These are phyloP conservation scores for Aphrocallistes beatrix DNA, from an alignment of 37 sponge, comb jelly and placozoan species.

Conservation along the genomic window DNA sequence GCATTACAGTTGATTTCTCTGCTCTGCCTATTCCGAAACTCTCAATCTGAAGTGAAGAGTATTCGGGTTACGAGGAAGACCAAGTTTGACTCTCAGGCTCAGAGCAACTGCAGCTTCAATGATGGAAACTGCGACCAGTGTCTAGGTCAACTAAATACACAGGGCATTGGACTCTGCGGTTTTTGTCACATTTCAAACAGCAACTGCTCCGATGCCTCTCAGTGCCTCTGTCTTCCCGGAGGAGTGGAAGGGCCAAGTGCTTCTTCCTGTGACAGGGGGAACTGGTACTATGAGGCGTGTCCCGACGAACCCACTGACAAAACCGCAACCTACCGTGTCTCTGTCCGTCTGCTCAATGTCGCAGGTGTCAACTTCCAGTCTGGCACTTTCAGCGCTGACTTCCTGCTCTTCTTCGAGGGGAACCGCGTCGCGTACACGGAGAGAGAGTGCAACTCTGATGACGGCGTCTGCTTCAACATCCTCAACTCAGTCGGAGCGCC, in stretches of 20 bases:
- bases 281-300: background rate
- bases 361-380: background rate
- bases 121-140: background rate
- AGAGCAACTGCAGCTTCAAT: background rate
- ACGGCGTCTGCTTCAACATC: slow-evolving; percentile 7
- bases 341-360: background rate
- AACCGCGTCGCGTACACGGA: background rate
- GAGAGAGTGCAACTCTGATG: background rate
- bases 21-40: too few species aligned
- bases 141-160: background rate
- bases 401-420: slow-evolving; percentile 7
- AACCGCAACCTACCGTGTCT: background rate
- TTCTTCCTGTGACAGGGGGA: background rate
- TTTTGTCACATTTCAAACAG: background rate
- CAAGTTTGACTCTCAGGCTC: too few species aligned
- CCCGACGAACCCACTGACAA: background rate
- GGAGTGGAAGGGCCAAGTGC: background rate
- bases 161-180: background rate
- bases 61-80: too few species aligned
- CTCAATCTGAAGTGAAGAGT: too few species aligned
- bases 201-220: background rate
- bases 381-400: background rate
- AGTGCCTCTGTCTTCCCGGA: background rate
- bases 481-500: background rate
- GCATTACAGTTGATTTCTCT: too few species aligned